Evolutionary conservation across 2,113 vertebrate species (phyloP).

Genomic region (Pteropus alecto): DNA sequence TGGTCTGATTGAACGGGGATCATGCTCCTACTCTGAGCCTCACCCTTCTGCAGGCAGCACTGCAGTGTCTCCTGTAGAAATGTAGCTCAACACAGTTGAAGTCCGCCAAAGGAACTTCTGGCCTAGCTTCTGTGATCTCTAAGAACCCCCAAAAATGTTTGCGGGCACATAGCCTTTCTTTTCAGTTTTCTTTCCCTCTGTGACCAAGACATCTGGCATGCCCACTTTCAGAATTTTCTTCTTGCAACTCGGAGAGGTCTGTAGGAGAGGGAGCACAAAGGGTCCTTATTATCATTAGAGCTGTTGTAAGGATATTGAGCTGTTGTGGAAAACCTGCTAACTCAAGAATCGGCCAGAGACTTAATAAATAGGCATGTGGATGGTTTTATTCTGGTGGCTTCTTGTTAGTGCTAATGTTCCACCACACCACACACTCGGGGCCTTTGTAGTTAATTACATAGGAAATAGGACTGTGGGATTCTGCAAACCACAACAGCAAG

Average conservation of each 20-base stretch:
- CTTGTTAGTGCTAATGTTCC: slow-evolving; percentile 56
- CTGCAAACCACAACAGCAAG: not conserved
- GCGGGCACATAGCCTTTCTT: not conserved
- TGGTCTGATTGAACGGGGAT: not conserved
- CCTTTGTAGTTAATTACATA: slow-evolving; percentile 69
- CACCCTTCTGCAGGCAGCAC: not conserved
- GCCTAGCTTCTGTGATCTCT: not conserved
- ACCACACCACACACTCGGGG: slow-evolving; percentile 28
- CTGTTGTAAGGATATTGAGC: not conserved
- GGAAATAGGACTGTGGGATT: slow-evolving; percentile 59
- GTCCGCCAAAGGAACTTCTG: not conserved
- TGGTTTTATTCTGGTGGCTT: slow-evolving; percentile 68
- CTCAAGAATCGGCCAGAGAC: slow-evolving; percentile 49
- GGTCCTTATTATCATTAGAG: not conserved
- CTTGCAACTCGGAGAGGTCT: not conserved
- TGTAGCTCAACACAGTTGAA: not conserved
- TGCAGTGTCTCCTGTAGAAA: not conserved
- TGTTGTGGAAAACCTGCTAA: slow-evolving; percentile 52
- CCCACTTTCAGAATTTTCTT: not conserved
- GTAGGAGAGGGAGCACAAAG: not conserved
- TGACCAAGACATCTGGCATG: not conserved
- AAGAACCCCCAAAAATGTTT: not conserved
- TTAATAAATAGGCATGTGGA: slow-evolving; percentile 54
- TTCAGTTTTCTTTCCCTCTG: not conserved
- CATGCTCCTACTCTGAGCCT: not conserved